phyloP scores from a whole-genome alignment of 1,140 invertebrate species.

The Sitophilus oryzae region DNA sequence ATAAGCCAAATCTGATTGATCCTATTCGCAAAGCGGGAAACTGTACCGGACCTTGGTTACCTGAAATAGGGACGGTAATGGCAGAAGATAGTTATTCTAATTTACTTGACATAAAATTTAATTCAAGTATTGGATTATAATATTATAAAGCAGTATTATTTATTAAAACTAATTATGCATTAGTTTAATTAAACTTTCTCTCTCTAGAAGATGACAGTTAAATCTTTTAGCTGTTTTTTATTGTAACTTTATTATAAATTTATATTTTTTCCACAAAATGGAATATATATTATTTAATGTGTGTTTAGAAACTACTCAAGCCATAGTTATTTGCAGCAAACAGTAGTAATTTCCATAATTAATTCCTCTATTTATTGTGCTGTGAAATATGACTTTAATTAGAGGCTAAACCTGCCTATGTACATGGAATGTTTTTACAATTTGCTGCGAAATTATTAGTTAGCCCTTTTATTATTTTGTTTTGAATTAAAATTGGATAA shows the following conservation, averaged over 20 bases:
- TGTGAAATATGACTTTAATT: not conserved
- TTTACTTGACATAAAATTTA: not conserved
- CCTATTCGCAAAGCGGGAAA: conserved; percentile 10
- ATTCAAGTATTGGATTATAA: too few species aligned
- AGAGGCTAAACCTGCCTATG: not conserved
- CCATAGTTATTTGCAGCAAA: not conserved
- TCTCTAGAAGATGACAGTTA: too few species aligned
- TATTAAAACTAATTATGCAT: not conserved
- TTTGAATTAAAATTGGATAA: too few species aligned
- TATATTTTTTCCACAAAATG: too few species aligned
- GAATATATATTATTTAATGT: too few species aligned
- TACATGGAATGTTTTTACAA: not conserved
- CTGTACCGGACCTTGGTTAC: not conserved
- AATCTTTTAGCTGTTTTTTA: too few species aligned
- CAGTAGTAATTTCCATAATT: not conserved
- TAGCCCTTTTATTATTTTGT: not conserved
- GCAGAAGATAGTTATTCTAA: not conserved
- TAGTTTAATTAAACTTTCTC: too few species aligned
- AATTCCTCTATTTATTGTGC: not conserved
- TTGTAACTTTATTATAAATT: too few species aligned
- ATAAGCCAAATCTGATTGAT: conserved; percentile 26
- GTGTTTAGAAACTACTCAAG: not conserved
- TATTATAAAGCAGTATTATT: not conserved
- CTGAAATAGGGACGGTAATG: not conserved
- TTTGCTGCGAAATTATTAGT: not conserved